Evolutionary conservation across 2,113 vertebrate genomes (phyloP).

Genomic region (Polypterus bichir): DNA sequence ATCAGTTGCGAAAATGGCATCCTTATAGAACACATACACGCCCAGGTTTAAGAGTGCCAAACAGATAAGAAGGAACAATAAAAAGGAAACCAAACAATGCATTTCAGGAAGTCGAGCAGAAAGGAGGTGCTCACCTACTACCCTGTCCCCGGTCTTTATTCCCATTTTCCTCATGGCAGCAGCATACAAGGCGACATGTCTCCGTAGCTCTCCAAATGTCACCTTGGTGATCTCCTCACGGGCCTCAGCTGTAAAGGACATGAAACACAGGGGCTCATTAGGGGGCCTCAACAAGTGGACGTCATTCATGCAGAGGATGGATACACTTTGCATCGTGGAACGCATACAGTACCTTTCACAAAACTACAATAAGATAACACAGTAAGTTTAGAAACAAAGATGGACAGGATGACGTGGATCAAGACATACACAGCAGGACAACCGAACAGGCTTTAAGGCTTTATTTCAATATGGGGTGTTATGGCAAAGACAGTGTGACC

Average conservation of each 20-base stretch:
- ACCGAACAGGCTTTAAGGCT: too few species aligned
- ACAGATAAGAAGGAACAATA: background rate
- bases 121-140: conserved; percentile 66
- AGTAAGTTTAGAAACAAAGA: too few species aligned
- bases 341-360: too few species aligned
- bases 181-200: conserved; percentile 74
- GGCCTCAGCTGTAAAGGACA: conserved; percentile 63
- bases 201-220: conserved; percentile 73
- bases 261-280: background rate
- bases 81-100: background rate
- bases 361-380: too few species aligned
- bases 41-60: too few species aligned
- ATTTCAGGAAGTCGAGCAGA: conserved; percentile 8
- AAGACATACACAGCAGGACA: too few species aligned
- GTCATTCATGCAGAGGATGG: background rate
- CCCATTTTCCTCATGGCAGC: conserved; percentile 92
- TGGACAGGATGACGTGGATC: too few species aligned
- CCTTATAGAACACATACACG: too few species aligned
- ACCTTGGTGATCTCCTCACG: conserved; percentile 83
- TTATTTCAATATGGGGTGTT: too few species aligned
- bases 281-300: background rate
- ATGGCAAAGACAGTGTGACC: too few species aligned
- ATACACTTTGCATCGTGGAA: too few species aligned
- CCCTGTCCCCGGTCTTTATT: conserved; percentile 69
- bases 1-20: too few species aligned